phyloP scores from a whole-genome alignment of 2,797 vertebrate species.

The Spinibarbus caldwelli region DNA sequence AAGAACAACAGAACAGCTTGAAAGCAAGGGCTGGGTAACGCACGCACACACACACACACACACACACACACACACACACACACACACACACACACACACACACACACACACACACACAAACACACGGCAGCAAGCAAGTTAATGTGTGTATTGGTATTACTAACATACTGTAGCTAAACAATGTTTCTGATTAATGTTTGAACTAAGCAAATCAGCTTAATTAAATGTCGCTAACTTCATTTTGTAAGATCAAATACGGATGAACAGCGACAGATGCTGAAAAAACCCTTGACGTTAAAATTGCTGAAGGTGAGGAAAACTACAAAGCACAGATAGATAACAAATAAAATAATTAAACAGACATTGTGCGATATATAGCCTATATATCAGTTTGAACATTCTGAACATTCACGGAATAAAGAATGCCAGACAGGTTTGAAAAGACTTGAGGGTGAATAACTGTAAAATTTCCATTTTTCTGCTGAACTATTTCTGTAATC shows the following conservation, averaged over 20 bases:
- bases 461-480: background rate
- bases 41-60: too few relatives aligned
- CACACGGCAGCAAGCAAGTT: constrained; percentile 44
- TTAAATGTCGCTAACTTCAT: constrained; percentile 17
- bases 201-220: background rate
- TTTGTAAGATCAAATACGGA: constrained; percentile 52
- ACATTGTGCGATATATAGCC: constrained; percentile 65
- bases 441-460: too few relatives aligned
- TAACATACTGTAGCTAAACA: constrained; percentile 1
- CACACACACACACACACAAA: constrained; percentile 49
- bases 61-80: too few relatives aligned
- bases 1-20: too few relatives aligned
- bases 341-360: constrained; percentile 67
- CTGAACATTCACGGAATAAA: background rate
- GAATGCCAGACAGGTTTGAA: too few relatives aligned
- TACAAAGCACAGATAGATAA: constrained; percentile 65
- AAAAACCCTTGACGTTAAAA: constrained; percentile 4
- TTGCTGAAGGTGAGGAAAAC: constrained; percentile 48
- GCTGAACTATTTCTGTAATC: background rate
- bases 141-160: background rate
- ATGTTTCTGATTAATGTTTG: constrained; percentile 8
- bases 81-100: constrained; percentile 40
- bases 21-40: too few relatives aligned
- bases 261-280: constrained; percentile 36
- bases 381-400: background rate